Percentiles rank a stretch among this genome's conserved stretches.
These are phyloP conservation scores for Melanchra persicariae DNA, from an alignment of 2,888 invertebrate species.

Conservation along the genomic window DNA sequence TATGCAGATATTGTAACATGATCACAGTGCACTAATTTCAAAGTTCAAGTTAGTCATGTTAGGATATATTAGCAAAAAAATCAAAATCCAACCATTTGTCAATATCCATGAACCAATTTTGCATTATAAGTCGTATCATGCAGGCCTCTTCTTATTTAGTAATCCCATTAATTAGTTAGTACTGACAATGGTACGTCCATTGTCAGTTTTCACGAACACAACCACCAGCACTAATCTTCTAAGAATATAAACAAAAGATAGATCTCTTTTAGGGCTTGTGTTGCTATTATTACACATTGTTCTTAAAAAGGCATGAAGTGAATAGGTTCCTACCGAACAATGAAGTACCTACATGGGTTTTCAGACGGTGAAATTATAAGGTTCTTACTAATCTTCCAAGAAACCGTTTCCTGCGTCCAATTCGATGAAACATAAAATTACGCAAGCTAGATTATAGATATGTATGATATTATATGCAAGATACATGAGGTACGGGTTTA, in stretches of 20 bases:
- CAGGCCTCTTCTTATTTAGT: too few species aligned
- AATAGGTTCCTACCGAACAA: background rate
- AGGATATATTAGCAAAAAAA: too few species aligned
- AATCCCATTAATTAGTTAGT: too few species aligned
- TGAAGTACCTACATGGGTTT: slow-evolving; percentile 18
- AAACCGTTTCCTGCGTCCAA: background rate
- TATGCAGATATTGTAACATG: too few species aligned
- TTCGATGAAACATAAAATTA: background rate
- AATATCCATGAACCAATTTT: too few species aligned
- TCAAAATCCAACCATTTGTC: too few species aligned
- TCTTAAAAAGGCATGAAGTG: slow-evolving; percentile 29
- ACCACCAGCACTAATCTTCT: slow-evolving; percentile 4
- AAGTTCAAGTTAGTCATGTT: too few species aligned
- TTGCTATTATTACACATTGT: slow-evolving; percentile 34
- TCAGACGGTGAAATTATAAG: slow-evolving; percentile 4
- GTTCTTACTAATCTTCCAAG: background rate
- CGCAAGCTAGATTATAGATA: background rate
- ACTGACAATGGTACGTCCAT: too few species aligned
- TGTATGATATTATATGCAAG: too few species aligned
- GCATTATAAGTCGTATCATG: too few species aligned
- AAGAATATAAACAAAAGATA: slow-evolving; percentile 34
- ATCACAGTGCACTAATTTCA: too few species aligned
- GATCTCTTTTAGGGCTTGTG: background rate
- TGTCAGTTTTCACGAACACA: slow-evolving; percentile 8
- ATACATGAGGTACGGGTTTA: too few species aligned